phyloP scores from a whole-genome alignment of 2,797 vertebrate species.

The Zenarchopterus dispar region DNA sequence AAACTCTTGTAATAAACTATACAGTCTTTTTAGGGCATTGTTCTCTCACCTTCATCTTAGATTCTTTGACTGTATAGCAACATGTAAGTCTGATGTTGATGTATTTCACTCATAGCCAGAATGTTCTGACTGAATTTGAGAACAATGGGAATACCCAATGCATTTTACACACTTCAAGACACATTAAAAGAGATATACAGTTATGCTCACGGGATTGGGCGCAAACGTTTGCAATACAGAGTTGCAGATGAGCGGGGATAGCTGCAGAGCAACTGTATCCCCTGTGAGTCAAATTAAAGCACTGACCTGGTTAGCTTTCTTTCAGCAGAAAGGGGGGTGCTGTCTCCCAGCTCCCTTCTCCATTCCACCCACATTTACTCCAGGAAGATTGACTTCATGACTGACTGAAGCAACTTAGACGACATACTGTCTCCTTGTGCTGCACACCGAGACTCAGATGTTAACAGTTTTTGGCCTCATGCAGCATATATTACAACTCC shows the following conservation, averaged over 20 bases:
- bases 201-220: constrained; percentile 19
- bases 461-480: too few species aligned
- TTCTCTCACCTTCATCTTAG: constrained; percentile 20
- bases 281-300: constrained; percentile 69
- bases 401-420: too few species aligned
- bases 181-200: constrained; percentile 24
- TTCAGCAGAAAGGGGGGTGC: constrained; percentile 25
- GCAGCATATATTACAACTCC: too few species aligned
- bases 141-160: constrained; percentile 47
- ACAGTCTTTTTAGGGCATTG: constrained; percentile 1
- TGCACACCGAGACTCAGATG: too few species aligned
- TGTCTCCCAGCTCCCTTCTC: too few species aligned
- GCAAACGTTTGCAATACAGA: constrained; percentile 10
- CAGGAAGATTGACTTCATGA: too few species aligned
- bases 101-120: constrained; percentile 19
- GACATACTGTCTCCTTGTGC: too few species aligned
- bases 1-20: background rate
- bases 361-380: too few species aligned
- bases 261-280: constrained; percentile 65
- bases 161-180: constrained; percentile 36
- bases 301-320: constrained; percentile 71
- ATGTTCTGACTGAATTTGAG: constrained; percentile 32
- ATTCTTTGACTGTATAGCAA: constrained; percentile 8
- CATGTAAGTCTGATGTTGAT: constrained; percentile 19
- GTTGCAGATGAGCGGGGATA: constrained; percentile 53